Evolutionary conservation across 2,888 invertebrate genomes (phyloP).

Genomic region (Trachelus tabidus): DNA sequence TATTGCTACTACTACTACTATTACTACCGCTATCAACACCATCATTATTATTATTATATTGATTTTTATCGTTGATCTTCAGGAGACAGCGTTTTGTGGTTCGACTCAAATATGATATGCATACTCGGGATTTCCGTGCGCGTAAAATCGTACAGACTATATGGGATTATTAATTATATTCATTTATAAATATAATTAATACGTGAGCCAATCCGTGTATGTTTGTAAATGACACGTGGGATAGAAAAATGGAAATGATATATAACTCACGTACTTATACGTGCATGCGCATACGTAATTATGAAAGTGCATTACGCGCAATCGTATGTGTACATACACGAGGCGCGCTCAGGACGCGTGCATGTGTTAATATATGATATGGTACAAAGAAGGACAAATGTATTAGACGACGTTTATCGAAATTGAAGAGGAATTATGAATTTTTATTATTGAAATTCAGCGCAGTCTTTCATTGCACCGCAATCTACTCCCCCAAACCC

Average conservation of each 20-base stretch:
- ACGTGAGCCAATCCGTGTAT: neutral
- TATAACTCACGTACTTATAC: conserved; percentile 7
- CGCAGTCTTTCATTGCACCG: neutral
- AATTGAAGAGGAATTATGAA: conserved; percentile 62
- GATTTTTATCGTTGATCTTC: conserved; percentile 32
- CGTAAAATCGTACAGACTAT: conserved; percentile 26
- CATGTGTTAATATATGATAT: conserved; percentile 52
- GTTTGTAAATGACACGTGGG: neutral
- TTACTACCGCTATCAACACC: conserved; percentile 21
- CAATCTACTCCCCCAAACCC: neutral
- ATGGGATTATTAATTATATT: conserved; percentile 16
- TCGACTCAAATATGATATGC: conserved; percentile 37
- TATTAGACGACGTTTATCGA: conserved; percentile 61
- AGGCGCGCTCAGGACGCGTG: conserved; percentile 36
- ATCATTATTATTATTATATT: conserved; percentile 22
- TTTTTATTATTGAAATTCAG: conserved; percentile 58
- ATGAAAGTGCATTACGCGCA: conserved; percentile 22
- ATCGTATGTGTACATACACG: conserved; percentile 6
- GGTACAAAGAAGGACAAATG: conserved; percentile 63
- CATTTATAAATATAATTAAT: conserved; percentile 12
- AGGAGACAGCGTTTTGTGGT: conserved; percentile 30
- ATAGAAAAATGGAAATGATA: neutral
- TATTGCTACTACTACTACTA: conserved; percentile 36
- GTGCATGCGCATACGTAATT: conserved; percentile 18
- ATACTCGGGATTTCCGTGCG: conserved; percentile 23